These are phyloP conservation scores for Aradus depressus DNA, from an alignment of 2,888 invertebrate genomes.

Conservation along the genomic window DNA sequence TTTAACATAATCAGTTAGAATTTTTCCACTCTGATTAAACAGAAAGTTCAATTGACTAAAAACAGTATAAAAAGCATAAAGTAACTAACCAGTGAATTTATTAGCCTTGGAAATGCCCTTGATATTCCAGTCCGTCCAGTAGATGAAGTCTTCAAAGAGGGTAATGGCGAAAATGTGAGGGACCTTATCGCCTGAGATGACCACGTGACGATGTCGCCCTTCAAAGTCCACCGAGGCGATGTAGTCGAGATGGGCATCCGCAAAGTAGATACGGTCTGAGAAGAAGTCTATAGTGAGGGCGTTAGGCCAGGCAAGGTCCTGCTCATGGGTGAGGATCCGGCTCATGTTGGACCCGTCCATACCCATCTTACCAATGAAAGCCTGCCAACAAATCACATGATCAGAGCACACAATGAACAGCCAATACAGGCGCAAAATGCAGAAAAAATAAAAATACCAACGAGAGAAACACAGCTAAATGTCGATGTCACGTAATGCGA, in stretches of 20 bases:
- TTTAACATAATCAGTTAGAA: too few relatives aligned
- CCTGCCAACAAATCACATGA: conserved; percentile 51
- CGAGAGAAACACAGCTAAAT: too few relatives aligned
- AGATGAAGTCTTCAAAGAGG: conserved; percentile 84
- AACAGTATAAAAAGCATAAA: neutral
- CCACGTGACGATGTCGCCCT: conserved; percentile 74
- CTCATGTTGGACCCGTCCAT: conserved; percentile 93
- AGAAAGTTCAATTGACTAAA: neutral
- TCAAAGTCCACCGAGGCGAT: conserved; percentile 91
- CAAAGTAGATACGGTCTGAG: conserved; percentile 91
- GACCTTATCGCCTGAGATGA: conserved; percentile 62
- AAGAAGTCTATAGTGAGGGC: conserved; percentile 94
- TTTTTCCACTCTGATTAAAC: neutral
- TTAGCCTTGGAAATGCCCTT: conserved; percentile 84
- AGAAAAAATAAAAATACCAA: too few relatives aligned
- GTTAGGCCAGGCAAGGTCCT: conserved; percentile 97
- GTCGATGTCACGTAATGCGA: too few relatives aligned
- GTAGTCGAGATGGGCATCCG: conserved; percentile 95
- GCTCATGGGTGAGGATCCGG: conserved; percentile 78
- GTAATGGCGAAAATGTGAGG: conserved; percentile 94
- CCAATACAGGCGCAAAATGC: too few relatives aligned
- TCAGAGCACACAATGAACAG: too few relatives aligned
- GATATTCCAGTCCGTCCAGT: conserved; percentile 98
- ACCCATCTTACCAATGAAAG: conserved; percentile 91
- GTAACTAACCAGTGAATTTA: conserved; percentile 59